Percentiles rank a stretch among this genome's conserved stretches.
Conservation (phyloP, 2,888 invertebrate genomes). For the Atethmia centrago region DNA sequence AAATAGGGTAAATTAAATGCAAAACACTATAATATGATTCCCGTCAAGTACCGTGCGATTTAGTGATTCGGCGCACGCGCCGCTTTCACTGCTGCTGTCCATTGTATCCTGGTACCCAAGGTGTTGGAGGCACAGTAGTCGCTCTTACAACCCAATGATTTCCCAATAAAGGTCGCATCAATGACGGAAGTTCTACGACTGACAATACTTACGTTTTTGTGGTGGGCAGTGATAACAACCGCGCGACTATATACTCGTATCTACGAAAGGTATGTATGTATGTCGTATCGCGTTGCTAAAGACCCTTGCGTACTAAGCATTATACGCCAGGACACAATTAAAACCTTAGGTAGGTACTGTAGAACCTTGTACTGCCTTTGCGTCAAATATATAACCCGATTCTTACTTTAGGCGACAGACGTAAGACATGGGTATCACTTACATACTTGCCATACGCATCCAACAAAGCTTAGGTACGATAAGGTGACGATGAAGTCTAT, state of each 20-base stretch:
- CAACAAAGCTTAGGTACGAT: neutral
- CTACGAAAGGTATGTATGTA: neutral
- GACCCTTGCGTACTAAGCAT: neutral
- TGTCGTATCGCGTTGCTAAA: no score
- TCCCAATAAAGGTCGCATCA: slow-evolving; percentile 40
- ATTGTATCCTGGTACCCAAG: slow-evolving; percentile 81
- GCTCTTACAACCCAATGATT: slow-evolving; percentile 51
- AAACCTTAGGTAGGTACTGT: neutral
- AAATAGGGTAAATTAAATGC: slow-evolving; percentile 85
- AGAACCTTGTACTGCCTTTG: neutral
- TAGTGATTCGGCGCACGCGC: slow-evolving; percentile 84
- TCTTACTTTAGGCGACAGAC: neutral
- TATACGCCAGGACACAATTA: neutral
- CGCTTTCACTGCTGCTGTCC: slow-evolving; percentile 84
- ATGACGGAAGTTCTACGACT: neutral
- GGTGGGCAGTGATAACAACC: neutral
- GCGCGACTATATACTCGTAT: neutral
- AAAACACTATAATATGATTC: slow-evolving; percentile 84
- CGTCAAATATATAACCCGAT: neutral
- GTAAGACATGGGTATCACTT: neutral
- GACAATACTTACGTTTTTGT: neutral
- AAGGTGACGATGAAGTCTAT: no score
- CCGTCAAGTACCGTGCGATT: slow-evolving; percentile 81
- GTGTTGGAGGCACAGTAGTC: slow-evolving; percentile 45
- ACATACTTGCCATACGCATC: neutral